Conservation (phyloP, 2,888 invertebrate genomes). For the Atethmia centrago region DNA sequence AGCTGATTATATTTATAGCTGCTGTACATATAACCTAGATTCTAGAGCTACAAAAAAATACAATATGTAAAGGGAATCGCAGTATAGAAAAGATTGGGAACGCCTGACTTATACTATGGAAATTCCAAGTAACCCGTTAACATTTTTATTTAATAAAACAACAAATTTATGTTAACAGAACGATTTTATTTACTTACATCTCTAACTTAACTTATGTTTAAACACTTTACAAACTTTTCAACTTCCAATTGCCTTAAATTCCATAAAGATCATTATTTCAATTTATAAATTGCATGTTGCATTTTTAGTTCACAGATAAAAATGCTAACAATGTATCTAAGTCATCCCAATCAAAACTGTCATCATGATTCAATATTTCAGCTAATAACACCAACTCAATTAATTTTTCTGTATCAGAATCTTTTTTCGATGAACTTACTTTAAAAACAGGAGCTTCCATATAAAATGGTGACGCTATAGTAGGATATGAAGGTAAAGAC, state of each 20-base stretch:
- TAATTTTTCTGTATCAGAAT: constrained; percentile 36
- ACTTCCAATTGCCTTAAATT: not conserved
- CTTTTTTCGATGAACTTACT: constrained; percentile 25
- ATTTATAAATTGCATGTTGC: not conserved
- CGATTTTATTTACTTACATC: constrained; percentile 22
- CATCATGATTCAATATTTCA: constrained; percentile 51
- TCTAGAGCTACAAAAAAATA: too few species aligned
- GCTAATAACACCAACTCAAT: constrained; percentile 43
- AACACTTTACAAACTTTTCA: not conserved
- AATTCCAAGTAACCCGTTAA: not conserved
- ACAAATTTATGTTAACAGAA: not conserved
- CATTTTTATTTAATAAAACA: constrained; percentile 32
- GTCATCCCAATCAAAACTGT: constrained; percentile 45
- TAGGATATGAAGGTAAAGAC: constrained; percentile 34
- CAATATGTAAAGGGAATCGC: too few species aligned
- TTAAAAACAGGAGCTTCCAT: constrained; percentile 30
- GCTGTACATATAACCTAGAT: too few species aligned
- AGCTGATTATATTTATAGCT: too few species aligned
- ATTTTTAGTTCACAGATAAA: constrained; percentile 31
- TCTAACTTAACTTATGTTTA: not conserved
- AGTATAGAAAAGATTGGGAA: too few species aligned
- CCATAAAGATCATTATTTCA: not conserved
- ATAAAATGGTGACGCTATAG: constrained; percentile 18
- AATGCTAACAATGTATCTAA: constrained; percentile 45
- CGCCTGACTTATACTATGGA: too few species aligned